These are phyloP conservation scores for Phrynosoma platyrhinos DNA, from an alignment of 2,113 vertebrate genomes.

Conservation along the genomic window DNA sequence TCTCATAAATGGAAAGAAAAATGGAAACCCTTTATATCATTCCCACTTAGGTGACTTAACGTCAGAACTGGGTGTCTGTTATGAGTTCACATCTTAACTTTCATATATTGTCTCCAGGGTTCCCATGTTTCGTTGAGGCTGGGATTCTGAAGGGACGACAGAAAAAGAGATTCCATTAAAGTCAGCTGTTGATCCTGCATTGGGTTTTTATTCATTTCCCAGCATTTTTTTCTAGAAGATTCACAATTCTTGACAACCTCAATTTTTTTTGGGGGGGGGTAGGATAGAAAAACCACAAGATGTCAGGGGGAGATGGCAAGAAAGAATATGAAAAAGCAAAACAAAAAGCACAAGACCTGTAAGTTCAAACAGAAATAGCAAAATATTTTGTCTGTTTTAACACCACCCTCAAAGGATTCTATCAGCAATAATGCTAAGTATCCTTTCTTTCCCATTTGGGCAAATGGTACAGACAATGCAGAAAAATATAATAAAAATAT, in stretches of 20 bases:
- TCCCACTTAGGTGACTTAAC: no score
- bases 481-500: not conserved
- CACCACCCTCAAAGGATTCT: constrained; percentile 35
- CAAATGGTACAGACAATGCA: not conserved
- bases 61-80: no score
- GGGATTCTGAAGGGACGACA: not conserved
- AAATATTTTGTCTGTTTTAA: constrained; percentile 62
- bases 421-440: constrained; percentile 43
- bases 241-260: constrained; percentile 42
- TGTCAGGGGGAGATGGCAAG: constrained; percentile 57
- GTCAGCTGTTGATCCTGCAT: not conserved
- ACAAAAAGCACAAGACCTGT: constrained; percentile 38
- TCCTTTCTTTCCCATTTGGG: constrained; percentile 45
- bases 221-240: constrained; percentile 36
- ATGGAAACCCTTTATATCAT: no score
- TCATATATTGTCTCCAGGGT: no score
- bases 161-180: not conserved
- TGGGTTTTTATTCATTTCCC: constrained; percentile 21
- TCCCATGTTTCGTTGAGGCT: no score
- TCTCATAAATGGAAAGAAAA: no score
- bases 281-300: constrained; percentile 37
- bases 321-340: constrained; percentile 60
- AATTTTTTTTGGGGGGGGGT: constrained; percentile 10
- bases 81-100: no score
- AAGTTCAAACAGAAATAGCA: constrained; percentile 68